phyloP scores from a whole-genome alignment of 1,140 invertebrate species.

The Oscheius sp. region DNA sequence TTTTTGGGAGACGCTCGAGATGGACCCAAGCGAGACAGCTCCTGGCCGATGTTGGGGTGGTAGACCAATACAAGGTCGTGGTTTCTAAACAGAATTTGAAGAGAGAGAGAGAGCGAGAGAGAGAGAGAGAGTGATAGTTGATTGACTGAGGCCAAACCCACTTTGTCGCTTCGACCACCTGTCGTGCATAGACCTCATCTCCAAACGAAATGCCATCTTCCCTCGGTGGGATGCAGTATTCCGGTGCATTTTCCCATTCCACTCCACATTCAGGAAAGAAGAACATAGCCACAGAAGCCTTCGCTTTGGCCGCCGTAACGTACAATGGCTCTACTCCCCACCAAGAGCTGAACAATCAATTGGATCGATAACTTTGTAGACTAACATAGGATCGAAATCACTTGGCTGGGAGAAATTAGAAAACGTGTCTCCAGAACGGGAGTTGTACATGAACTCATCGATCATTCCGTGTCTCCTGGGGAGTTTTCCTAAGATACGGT shows the following conservation, averaged over 20 bases:
- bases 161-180: slow-evolving; percentile 28
- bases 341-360: slow-evolving; percentile 15
- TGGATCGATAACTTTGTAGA: no score
- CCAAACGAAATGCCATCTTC: slow-evolving; percentile 20
- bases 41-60: slow-evolving; percentile 23
- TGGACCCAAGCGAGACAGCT: slow-evolving; percentile 20
- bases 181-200: slow-evolving; percentile 17
- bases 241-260: slow-evolving; percentile 14
- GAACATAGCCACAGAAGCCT: slow-evolving; percentile 27
- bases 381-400: no score
- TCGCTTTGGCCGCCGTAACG: slow-evolving; percentile 1
- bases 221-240: slow-evolving; percentile 17
- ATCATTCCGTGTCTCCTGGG: slow-evolving; percentile 32
- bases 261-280: slow-evolving; percentile 40
- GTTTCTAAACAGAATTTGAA: slow-evolving; percentile 10
- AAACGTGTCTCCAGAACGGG: slow-evolving; percentile 14
- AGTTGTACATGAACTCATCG: slow-evolving; percentile 24
- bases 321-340: slow-evolving; percentile 26
- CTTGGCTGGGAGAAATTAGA: slow-evolving; percentile 16
- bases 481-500: slow-evolving; percentile 11
- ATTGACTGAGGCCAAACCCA: neutral
- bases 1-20: slow-evolving; percentile 13
- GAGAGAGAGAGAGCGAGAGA: no score
- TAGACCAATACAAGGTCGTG: slow-evolving; percentile 28
- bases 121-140: no score